These are phyloP conservation scores for Dicyrtomina minuta DNA, from an alignment of 2,888 invertebrate genomes.

Conservation along the genomic window DNA sequence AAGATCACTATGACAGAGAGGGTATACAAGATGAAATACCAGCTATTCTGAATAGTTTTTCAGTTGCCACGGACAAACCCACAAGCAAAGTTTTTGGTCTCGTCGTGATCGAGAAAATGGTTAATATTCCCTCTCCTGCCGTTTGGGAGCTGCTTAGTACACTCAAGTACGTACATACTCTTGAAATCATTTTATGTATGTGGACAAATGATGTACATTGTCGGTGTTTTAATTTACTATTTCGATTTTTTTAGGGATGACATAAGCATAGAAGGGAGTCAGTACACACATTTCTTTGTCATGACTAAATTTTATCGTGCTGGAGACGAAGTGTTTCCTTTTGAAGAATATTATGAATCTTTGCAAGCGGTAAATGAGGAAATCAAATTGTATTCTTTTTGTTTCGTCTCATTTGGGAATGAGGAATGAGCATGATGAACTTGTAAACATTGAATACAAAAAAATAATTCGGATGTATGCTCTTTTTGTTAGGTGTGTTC, in stretches of 20 bases:
- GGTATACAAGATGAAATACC: neutral
- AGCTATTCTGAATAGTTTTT: neutral
- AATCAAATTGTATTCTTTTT: neutral
- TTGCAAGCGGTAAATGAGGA: conserved; percentile 8
- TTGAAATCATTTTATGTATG: neutral
- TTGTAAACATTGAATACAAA: neutral
- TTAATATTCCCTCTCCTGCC: conserved; percentile 27
- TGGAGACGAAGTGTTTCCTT: conserved; percentile 12
- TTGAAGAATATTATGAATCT: conserved; percentile 28
- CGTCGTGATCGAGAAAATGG: conserved; percentile 28
- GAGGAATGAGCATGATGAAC: neutral
- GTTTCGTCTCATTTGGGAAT: neutral
- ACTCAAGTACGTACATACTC: conserved; percentile 17
- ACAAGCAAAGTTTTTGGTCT: conserved; percentile 24
- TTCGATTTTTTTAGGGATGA: conserved; percentile 22
- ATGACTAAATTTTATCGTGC: conserved; percentile 25
- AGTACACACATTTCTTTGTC: conserved; percentile 29
- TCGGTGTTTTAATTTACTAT: too few relatives aligned
- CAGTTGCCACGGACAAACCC: neutral
- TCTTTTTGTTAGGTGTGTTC: neutral
- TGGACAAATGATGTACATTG: too few relatives aligned
- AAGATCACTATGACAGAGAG: neutral
- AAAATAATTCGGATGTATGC: neutral
- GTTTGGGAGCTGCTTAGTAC: conserved; percentile 23
- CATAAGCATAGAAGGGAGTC: conserved; percentile 10